Base-by-base conservation (phyloP, 2,888 invertebrate species). In the Microdon myrmicae region DNA sequence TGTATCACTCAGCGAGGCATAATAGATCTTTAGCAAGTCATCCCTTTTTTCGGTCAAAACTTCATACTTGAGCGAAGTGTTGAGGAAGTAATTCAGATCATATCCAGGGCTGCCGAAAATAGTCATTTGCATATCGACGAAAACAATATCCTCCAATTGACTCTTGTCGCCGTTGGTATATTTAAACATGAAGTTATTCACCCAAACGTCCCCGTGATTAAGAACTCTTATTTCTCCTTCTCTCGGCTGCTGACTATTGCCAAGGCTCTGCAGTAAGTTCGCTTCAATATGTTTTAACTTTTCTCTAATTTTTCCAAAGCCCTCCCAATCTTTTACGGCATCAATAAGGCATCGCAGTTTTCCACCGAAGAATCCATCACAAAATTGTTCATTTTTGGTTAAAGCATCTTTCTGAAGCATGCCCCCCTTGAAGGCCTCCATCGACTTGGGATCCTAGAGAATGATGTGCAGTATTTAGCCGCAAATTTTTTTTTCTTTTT, bases 191-290 rank as follows among this genome's bases (percentile, higher is more conserved):
- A 83, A 75, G 59, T 83, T 83, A 60, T 82, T 83, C 2, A 81
- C 76, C 83, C 83, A 83, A 3, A 83, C 70, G 70, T 83, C 83
- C 0, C 82, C 83, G 61, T 83, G 83, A 67, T 82, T 82, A 1
- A 83, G 70, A 12, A 83, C 83, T 9, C 67, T 78, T 32, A 78
- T 49, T 44, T 74, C 75, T 3, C 69, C 71, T 0, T 68, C 59
- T 1, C 69, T 45, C 2, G 73, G 73, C 0, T 69, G 68, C 41
- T 73, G 74, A 7, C 69, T 58, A 3, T 66, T 68, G n/a, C 68
- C 61, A 9, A 77, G 54, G 37, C 75, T 61, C 1, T 45, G 26
- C 1, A 67, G 71, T 3, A 73, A 67, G 3, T 72, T 66, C 1
- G 56, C 19, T 37, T 69, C 28, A 38, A 76, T 74, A 8, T 69